Evolutionary conservation across 2,888 invertebrate species (phyloP).

Genomic region (Masnerella sp.): DNA sequence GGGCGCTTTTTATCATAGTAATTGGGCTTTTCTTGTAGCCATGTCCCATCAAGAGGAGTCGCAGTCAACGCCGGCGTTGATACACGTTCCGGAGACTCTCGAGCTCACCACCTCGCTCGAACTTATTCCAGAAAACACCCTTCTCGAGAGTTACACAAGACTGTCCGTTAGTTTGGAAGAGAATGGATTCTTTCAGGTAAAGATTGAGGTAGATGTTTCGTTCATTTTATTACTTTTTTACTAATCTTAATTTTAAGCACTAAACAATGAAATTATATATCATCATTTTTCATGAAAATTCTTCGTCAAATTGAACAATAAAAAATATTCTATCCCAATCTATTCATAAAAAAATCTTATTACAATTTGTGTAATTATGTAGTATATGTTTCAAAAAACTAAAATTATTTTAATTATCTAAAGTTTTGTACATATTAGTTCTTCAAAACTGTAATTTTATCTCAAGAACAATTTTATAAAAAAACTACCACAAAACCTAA

Average conservation of each 20-base stretch:
- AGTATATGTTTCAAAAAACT: no score
- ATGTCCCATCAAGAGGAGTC: constrained; percentile 93
- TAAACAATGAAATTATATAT: no score
- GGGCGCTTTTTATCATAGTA: constrained; percentile 41
- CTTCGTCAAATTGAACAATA: no score
- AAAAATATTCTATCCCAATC: no score
- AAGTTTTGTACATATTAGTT: no score
- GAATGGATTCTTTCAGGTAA: constrained; percentile 85
- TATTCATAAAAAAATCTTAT: no score
- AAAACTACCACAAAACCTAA: no score
- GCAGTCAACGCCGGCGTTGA: constrained; percentile 91
- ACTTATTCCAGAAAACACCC: constrained; percentile 91
- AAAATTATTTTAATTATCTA: no score
- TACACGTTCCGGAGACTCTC: constrained; percentile 82
- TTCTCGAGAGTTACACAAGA: constrained; percentile 91
- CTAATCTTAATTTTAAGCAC: constrained; percentile 5
- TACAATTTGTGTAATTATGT: no score
- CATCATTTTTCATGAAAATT: no score
- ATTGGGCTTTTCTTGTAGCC: constrained; percentile 77
- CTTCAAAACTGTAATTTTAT: no score
- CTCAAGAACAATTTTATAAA: no score
- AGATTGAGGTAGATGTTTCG: constrained; percentile 42
- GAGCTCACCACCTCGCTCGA: constrained; percentile 84
- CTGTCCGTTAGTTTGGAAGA: constrained; percentile 93
- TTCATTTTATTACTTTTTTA: constrained; percentile 24